Evolutionary conservation across 2,113 vertebrate genomes (phyloP).

Genomic region (Chloebia gouldiae): DNA sequence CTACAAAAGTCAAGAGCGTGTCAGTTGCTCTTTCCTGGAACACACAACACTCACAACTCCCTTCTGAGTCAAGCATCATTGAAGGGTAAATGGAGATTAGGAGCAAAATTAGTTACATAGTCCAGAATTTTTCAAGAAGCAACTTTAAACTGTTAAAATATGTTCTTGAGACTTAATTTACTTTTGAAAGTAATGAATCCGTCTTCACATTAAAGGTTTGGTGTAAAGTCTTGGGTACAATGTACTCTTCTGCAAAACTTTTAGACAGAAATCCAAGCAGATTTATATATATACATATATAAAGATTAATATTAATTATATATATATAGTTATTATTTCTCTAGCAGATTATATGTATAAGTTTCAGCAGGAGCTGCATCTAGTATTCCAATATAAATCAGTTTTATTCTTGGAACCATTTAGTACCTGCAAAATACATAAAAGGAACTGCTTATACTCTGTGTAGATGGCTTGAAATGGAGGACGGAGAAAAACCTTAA

Average conservation of each 20-base stretch:
- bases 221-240: background rate
- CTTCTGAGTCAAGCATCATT: background rate
- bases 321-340: background rate
- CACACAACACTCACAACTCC: background rate
- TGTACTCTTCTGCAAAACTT: background rate
- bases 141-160: background rate
- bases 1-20: background rate
- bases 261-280: background rate
- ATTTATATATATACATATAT: background rate
- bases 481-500: background rate
- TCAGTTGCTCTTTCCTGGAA: conserved; percentile 25
- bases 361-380: background rate
- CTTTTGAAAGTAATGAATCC: background rate
- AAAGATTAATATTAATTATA: background rate
- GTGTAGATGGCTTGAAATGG: background rate
- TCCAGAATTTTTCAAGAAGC: background rate
- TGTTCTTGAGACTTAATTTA: background rate
- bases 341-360: background rate
- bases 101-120: background rate
- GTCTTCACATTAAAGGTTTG: background rate
- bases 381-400: background rate
- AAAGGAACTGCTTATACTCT: background rate
- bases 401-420: background rate
- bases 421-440: background rate
- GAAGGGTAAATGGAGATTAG: background rate